These are phyloP conservation scores for Diploptera punctata DNA, from an alignment of 2,888 invertebrate genomes.

Conservation along the genomic window DNA sequence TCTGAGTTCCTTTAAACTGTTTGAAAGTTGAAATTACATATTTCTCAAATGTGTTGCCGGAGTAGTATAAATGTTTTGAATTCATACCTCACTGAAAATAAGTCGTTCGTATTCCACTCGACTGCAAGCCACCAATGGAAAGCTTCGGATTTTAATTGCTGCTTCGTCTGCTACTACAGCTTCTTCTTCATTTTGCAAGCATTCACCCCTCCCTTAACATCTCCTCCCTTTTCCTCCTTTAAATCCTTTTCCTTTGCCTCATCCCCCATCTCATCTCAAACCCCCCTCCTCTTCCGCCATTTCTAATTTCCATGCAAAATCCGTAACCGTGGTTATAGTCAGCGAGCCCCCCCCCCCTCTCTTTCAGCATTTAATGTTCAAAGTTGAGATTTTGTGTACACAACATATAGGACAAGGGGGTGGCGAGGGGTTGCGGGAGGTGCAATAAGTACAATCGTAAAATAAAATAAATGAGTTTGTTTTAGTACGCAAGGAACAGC, in stretches of 20 bases:
- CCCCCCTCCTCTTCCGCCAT: slow-evolving; percentile 37
- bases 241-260: slow-evolving; percentile 29
- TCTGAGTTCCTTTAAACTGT: background rate
- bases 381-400: slow-evolving; percentile 43
- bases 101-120: slow-evolving; percentile 26
- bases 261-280: background rate
- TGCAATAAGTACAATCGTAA: slow-evolving; percentile 41
- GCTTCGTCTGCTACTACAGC: slow-evolving; percentile 30
- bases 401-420: slow-evolving; percentile 31
- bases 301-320: slow-evolving; percentile 43
- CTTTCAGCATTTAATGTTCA: slow-evolving; percentile 42
- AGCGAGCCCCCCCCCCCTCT: background rate
- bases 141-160: slow-evolving; percentile 42
- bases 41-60: background rate
- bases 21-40: background rate
- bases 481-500: slow-evolving; percentile 33
- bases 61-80: slow-evolving; percentile 23
- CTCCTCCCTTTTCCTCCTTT: slow-evolving; percentile 33
- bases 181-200: slow-evolving; percentile 38
- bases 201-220: slow-evolving; percentile 17
- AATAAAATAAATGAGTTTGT: slow-evolving; percentile 41
- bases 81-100: slow-evolving; percentile 25
- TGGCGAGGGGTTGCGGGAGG: slow-evolving; percentile 22
- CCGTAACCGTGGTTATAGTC: slow-evolving; percentile 36
- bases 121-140: slow-evolving; percentile 37